Percentiles rank a stretch among this genome's conserved stretches.
phyloP scores from a whole-genome alignment of 2,797 vertebrate genomes.

The Graptemys geographica region DNA sequence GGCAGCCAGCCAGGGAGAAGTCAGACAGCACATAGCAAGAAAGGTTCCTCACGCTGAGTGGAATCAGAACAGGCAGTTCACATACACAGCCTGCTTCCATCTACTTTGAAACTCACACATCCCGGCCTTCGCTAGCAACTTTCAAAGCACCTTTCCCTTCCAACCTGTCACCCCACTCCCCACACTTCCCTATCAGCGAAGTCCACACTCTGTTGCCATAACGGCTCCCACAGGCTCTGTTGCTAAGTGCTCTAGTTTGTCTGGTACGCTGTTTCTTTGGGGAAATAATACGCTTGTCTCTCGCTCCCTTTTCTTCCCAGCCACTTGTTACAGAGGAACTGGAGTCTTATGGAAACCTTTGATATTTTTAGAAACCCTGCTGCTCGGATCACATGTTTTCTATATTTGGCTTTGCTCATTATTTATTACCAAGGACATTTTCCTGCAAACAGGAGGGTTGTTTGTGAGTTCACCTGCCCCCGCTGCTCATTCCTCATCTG shows the following conservation, averaged over 20 bases:
- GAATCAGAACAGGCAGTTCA: fast-evolving
- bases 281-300: neutral
- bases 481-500: neutral
- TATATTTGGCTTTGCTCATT: neutral
- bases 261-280: neutral
- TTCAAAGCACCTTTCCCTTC: neutral
- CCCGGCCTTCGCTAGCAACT: neutral
- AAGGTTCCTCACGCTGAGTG: neutral
- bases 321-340: neutral
- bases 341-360: fast-evolving
- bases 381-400: fast-evolving
- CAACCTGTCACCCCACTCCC: neutral
- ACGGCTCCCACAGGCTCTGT: neutral
- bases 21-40: neutral
- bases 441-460: neutral
- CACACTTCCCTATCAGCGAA: neutral
- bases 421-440: conserved; percentile 10
- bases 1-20: fast-evolving
- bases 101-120: neutral
- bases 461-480: neutral
- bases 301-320: neutral
- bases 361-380: neutral
- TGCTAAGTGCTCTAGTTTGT: neutral
- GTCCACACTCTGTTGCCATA: neutral
- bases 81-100: neutral